Evolutionary conservation across 1,140 invertebrate genomes (phyloP), one percentile per base, ranked within the genome.

Genomic region (Paramacrobiotus metropolitanus): DNA sequence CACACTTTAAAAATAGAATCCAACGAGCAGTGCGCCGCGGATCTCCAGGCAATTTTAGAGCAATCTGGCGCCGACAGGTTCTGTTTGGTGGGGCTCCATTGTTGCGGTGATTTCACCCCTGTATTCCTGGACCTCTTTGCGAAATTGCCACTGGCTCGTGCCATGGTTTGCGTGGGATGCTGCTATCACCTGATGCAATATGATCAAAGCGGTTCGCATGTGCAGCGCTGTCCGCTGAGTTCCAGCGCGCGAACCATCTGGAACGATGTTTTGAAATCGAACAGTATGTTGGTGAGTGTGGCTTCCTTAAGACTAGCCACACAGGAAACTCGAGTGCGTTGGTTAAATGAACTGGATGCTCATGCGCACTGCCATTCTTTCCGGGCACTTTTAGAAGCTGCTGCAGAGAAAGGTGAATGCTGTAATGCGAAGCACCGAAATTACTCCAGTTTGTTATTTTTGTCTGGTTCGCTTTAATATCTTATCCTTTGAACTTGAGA

Each of bases 61-160:
- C 4, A 55, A 15, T 55, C 4, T 55, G 48, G 48, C 24, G 48
- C 15, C 9, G 9, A 9, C 4, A 9, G 4, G 24, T 29, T 69
- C 28, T 68, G 69, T 62, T 65, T 73, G 67, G 66, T 72, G 44
- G 71, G 71, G 2, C 65, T 73, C 21, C 71, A 73, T 61, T 73
- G 71, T 48, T 73, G 71, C 64, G 71, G 70, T 31, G 70, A 72
- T 61, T 65, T 73, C n/a, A 70, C 71, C 1, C 66, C 70, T 1
- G 66, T 69, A 1, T 67, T 71, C 65, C 60, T 73, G 30, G 62
- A 64, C n/a, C 62, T 67, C 45, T 72, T 68, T 62, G 29, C 44
- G 15, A 29, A 63, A 9, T 40, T 67, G 29, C 34, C 65, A n/a
- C 62, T 34, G 20, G 34, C 70, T 3, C 65, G 29, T 21, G 65